Base-by-base conservation (phyloP, 2,113 vertebrate species). In the Chascanopsetta lugubris region DNA sequence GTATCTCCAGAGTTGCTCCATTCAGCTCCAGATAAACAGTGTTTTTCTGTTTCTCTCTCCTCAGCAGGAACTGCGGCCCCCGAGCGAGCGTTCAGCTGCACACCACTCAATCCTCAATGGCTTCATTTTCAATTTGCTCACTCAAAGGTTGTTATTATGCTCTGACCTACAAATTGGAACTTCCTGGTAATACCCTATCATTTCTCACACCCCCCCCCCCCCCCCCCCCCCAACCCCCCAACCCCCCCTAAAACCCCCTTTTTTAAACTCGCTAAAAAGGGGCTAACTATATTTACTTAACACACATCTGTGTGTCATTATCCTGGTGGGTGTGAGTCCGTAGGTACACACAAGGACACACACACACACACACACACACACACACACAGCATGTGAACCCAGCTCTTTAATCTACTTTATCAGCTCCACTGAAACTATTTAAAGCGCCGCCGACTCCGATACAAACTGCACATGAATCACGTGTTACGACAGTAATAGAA, bases 141-240 rank as follows among this genome's bases (percentile, higher is more conserved):
- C 85, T 90, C 82, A 85, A 83, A 89, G 84, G 73, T 87, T 80
- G 88, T 88, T 88, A 84, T 89, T 88, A 86, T 88, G 83, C 87
- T 87, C 84, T 76, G 87, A 89, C 84, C 88, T 89, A 89, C 88
- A 91, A 89, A 88, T 87, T 84, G 85, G 80, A 57, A 89, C 88
- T 88, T 91, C 88, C 90, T 88, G 87, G 79, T 88, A 82, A 87
- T 82, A 87, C 76, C 83, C 84, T 72, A 50, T 83, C 70, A 85
- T 85, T 81, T 83, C 71, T 85, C 70, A 72, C 22, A 63, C 68
- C 61, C 79, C n/a, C 80, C 77, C 72, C 80, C 34, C 79, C 77
- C 72, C 70, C 76, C 20, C 63, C 67, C 61, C 80, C 34, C 79
- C 77, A 66, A n/a, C n/a, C n/a, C n/a, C n/a, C n/a, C 81, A n/a